Conservation (phyloP, 2,113 vertebrate genomes). For the Rhinichthys klamathensis region DNA sequence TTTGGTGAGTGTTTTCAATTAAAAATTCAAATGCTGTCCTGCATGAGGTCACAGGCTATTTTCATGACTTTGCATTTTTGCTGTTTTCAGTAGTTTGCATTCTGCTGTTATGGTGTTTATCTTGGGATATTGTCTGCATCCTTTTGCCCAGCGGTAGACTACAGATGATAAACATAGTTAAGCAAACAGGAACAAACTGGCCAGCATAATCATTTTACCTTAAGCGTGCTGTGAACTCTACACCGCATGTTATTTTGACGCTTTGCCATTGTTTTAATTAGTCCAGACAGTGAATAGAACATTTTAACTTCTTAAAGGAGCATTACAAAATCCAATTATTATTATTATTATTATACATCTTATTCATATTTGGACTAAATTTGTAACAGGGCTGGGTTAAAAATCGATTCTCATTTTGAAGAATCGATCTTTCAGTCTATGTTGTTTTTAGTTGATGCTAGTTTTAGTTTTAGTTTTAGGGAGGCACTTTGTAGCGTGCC, state of each 20-base stretch:
- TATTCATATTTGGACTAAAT: background rate
- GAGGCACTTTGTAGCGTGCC: no score
- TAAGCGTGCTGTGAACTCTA: background rate
- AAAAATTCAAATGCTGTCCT: conserved; percentile 14
- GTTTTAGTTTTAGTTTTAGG: no score
- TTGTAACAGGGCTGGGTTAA: no score
- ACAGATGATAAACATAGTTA: conserved; percentile 17
- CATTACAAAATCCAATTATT: background rate
- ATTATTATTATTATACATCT: background rate
- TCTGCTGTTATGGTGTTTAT: conserved; percentile 49
- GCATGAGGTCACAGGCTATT: conserved; percentile 22
- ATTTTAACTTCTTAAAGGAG: background rate
- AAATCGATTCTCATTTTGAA: no score
- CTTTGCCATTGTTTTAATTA: background rate
- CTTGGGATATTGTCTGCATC: background rate
- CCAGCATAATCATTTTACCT: background rate
- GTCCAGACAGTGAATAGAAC: background rate
- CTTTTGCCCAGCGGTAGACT: background rate
- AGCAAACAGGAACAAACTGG: background rate
- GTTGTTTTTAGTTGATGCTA: no score
- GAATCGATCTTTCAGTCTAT: no score
- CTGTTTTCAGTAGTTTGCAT: conserved; percentile 3
- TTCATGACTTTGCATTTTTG: conserved; percentile 50
- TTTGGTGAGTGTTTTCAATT: conserved; percentile 41
- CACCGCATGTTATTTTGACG: background rate